Percentiles rank a stretch among this genome's conserved stretches.
Evolutionary conservation across 2,113 vertebrate species (phyloP).

Genomic region (Laticauda laticaudata): DNA sequence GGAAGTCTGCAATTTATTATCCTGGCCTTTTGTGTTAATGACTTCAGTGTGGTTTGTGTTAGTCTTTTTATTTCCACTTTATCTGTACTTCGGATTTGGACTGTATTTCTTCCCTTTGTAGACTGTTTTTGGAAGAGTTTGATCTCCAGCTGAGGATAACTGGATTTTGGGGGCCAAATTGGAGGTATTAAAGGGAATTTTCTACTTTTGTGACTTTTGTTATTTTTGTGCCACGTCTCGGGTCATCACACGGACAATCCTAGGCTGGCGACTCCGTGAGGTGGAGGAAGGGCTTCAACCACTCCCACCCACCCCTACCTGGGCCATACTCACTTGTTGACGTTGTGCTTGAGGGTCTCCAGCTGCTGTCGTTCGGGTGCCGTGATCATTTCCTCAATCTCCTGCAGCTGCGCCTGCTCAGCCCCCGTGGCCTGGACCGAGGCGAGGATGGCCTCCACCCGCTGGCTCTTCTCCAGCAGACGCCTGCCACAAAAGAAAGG

Average conservation of each 20-base stretch:
- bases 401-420: slow-evolving; percentile 82
- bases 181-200: too few species aligned
- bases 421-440: slow-evolving; percentile 92
- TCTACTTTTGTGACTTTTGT: too few species aligned
- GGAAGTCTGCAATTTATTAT: too few species aligned
- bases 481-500: slow-evolving; percentile 68
- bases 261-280: fast-evolving
- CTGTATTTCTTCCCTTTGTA: too few species aligned
- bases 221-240: too few species aligned
- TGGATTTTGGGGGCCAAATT: too few species aligned
- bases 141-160: too few species aligned
- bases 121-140: too few species aligned
- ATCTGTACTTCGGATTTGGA: too few species aligned
- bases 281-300: neutral
- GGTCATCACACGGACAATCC: neutral
- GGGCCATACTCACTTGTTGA: slow-evolving; percentile 82
- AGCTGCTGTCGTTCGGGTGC: slow-evolving; percentile 89
- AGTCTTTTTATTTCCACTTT: too few species aligned
- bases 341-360: slow-evolving; percentile 81
- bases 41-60: too few species aligned
- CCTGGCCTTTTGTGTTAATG: too few species aligned
- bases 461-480: slow-evolving; percentile 92
- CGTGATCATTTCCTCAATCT: slow-evolving; percentile 97
- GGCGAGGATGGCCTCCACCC: slow-evolving; percentile 91
- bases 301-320: neutral